Evolutionary conservation across 2,888 invertebrate species (phyloP), one percentile per base, ranked within the genome.

Genomic region (Sclerodermus sp.): DNA sequence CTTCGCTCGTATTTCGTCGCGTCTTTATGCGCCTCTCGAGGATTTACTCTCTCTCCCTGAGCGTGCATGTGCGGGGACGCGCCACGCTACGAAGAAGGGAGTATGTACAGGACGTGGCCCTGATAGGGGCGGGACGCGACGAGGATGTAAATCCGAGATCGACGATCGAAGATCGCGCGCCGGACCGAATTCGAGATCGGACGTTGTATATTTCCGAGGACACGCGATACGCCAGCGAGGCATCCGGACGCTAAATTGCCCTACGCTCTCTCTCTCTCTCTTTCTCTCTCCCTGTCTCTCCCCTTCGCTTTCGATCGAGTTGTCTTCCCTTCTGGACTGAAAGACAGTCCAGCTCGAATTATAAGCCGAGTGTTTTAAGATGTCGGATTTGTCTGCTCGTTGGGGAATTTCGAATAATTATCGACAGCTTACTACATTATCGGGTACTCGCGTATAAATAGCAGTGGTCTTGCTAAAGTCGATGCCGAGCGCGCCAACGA

Each of bases 1-100:
- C 49, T 53, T 42, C 55, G 60, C 58, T 63, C 55, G 55, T 60
- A 57, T 58, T 62, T 63, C 60, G 58, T 63, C 63, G 58, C 49
- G 58, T 63, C 54, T 57, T 63, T 61, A 58, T 59, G 57, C 58
- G 52, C 58, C 54, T 55, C 44, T 51, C 51, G 54, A 52, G 56
- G 47, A 58, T 58, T 60, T 55, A 53, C 58, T 50, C 51, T 45
- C 30, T 46, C 29, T 43, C 23, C 29, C 36, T 37, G 5, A 13
- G 38, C 15, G 10, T 8, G 36, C 36, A 15, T 5, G 18, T 38
- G 38, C 38, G 9, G 16, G 10, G 8, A 12, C 16, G 16, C 23
- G 3, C 23, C 8, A 23, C 23, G 23, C 4, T 8, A 23, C 23
- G 23, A 23, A 23, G 23, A 23, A 23, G 23, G 23, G 23, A 23